Conservation (phyloP, 2,797 vertebrate species). For the Philypnodon macrostomus region DNA sequence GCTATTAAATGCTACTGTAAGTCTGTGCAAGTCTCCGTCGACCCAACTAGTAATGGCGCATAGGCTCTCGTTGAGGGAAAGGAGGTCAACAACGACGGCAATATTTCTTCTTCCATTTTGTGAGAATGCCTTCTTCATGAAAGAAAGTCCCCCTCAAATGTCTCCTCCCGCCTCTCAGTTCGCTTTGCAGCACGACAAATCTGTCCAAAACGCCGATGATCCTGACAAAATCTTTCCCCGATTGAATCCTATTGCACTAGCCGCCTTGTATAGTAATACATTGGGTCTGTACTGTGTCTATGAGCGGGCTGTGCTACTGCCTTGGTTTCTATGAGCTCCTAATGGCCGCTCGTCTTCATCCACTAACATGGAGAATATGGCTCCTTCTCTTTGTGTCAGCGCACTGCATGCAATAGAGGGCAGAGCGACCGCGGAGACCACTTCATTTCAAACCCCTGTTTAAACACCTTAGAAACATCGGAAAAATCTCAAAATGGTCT, state of each 20-base stretch:
- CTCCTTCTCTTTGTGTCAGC: constrained; percentile 93
- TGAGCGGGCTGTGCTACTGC: constrained; percentile 75
- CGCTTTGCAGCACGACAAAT: constrained; percentile 74
- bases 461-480: constrained; percentile 31
- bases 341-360: constrained; percentile 89
- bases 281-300: constrained; percentile 77
- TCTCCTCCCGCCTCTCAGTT: constrained; percentile 76
- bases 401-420: constrained; percentile 81
- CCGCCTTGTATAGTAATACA: constrained; percentile 80
- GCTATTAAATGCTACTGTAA: constrained; percentile 49
- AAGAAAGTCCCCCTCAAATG: constrained; percentile 89
- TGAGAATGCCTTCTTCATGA: constrained; percentile 86
- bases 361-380: constrained; percentile 90
- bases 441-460: constrained; percentile 61
- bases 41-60: constrained; percentile 81
- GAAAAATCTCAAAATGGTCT: constrained; percentile 49
- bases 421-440: constrained; percentile 76
- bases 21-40: constrained; percentile 55
- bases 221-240: constrained; percentile 71
- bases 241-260: constrained; percentile 76
- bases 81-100: constrained; percentile 86
- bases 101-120: constrained; percentile 93
- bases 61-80: constrained; percentile 79
- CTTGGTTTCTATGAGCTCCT: constrained; percentile 80
- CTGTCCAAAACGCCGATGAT: constrained; percentile 60